These are phyloP conservation scores for Montipora capricornis DNA, from an alignment of 64 coral and sea anemone species.

Conservation along the genomic window DNA sequence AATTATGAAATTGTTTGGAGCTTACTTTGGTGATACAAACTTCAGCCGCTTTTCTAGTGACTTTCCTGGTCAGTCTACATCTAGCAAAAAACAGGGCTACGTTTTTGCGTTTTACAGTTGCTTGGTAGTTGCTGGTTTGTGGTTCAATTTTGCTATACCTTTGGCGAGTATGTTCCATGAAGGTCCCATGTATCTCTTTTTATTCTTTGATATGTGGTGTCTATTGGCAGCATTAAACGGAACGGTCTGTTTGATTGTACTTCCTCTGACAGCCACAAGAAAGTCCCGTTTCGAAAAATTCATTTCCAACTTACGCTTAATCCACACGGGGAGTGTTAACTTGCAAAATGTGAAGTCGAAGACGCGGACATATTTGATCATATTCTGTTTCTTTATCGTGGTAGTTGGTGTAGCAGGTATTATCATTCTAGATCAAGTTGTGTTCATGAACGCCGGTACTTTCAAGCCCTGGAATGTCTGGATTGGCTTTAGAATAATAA, in stretches of 20 bases:
- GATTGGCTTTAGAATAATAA: constrained; percentile 9
- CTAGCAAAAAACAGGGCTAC: neutral
- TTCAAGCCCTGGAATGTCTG: constrained; percentile 8
- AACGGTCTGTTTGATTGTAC: neutral
- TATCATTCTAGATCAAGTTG: neutral
- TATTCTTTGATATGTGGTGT: neutral
- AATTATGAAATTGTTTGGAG: constrained; percentile 22
- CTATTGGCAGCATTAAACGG: neutral
- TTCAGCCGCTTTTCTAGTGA: neutral
- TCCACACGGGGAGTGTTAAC: neutral
- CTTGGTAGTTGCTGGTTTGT: neutral
- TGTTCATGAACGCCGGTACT: neutral
- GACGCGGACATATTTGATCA: neutral
- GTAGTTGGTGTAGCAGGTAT: neutral
- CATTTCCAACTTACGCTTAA: neutral
- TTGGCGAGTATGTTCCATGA: neutral
- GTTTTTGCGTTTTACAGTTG: neutral
- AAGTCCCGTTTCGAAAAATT: constrained; percentile 23
- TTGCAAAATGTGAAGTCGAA: neutral
- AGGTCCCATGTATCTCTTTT: neutral
- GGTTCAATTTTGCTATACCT: neutral
- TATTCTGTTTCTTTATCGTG: neutral
- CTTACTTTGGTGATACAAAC: neutral
- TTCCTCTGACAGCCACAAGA: neutral
- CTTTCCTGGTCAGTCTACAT: too few species aligned